Percentiles rank a stretch among this genome's conserved stretches.
These are phyloP conservation scores for Aplysia californica DNA, from an alignment of 1,140 invertebrate genomes.

Conservation along the genomic window DNA sequence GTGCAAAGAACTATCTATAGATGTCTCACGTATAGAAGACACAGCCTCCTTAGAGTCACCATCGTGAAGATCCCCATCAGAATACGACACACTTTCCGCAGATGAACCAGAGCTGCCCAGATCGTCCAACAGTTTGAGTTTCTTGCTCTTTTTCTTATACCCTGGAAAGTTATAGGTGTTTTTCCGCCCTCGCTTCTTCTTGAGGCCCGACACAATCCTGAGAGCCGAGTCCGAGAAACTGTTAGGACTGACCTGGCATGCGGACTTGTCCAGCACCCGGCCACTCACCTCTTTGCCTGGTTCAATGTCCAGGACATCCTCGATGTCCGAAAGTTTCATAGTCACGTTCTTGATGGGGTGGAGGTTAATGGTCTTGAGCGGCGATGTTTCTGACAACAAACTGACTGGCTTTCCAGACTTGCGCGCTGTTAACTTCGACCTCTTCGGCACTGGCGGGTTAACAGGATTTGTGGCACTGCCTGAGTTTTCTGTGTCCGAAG, in stretches of 20 bases:
- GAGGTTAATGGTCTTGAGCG: constrained; percentile 24
- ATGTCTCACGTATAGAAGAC: background rate
- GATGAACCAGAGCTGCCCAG: constrained; percentile 8
- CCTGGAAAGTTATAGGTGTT: constrained; percentile 14
- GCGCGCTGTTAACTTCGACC: constrained; percentile 20
- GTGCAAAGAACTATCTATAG: background rate
- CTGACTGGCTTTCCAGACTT: constrained; percentile 23
- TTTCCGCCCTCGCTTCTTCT: constrained; percentile 19
- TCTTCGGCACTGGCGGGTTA: too few species aligned
- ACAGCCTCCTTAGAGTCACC: background rate
- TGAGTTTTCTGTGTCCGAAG: too few species aligned
- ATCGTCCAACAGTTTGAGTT: constrained; percentile 9
- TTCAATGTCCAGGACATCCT: constrained; percentile 24
- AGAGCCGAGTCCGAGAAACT: too few species aligned
- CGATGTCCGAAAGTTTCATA: constrained; percentile 23
- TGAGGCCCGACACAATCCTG: background rate
- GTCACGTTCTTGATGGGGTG: constrained; percentile 27
- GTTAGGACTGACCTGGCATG: too few species aligned
- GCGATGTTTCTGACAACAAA: background rate
- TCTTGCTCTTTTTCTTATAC: constrained; percentile 20
- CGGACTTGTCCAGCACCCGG: too few species aligned
- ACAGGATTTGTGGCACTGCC: too few species aligned
- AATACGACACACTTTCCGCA: constrained; percentile 4
- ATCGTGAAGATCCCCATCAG: background rate
- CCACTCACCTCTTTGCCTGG: too few species aligned